A percentile compares a stretch with the other conserved stretches of the same genome.
Conservation (phyloP, 2,888 invertebrate species). For the Leucoma salicis region DNA sequence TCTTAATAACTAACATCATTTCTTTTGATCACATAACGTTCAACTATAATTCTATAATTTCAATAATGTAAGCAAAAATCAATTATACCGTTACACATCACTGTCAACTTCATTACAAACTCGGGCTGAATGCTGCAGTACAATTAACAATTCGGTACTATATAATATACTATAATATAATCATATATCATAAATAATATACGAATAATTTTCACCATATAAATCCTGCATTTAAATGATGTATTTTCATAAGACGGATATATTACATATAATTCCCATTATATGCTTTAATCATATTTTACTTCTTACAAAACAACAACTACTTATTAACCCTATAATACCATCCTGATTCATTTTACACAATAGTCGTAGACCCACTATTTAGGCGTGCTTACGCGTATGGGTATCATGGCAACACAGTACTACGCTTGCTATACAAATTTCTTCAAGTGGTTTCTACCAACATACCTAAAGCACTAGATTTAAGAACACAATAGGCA, state of each 20-base stretch:
- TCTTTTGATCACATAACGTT: slow-evolving; percentile 80
- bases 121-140: slow-evolving; percentile 42
- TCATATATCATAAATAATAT: slow-evolving; percentile 68
- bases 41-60: slow-evolving; percentile 75
- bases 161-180: slow-evolving; percentile 68
- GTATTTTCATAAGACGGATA: slow-evolving; percentile 80
- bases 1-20: slow-evolving; percentile 74
- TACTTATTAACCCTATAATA: slow-evolving; percentile 73
- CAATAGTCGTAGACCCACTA: slow-evolving; percentile 62
- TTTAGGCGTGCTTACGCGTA: slow-evolving; percentile 60
- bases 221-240: slow-evolving; percentile 63
- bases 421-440: too few species aligned
- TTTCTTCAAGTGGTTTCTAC: too few species aligned
- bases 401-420: slow-evolving; percentile 22
- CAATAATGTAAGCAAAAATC: slow-evolving; percentile 62
- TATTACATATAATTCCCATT: slow-evolving; percentile 75
- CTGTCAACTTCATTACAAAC: slow-evolving; percentile 48
- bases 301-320: slow-evolving; percentile 80
- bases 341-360: slow-evolving; percentile 49
- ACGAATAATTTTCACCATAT: slow-evolving; percentile 76
- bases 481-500: too few species aligned
- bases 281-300: slow-evolving; percentile 73
- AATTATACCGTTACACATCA: slow-evolving; percentile 62
- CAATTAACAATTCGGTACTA: slow-evolving; percentile 60
- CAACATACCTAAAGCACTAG: too few species aligned